Evolutionary conservation across 2,113 vertebrate genomes (phyloP).

Genomic region (Megaceryle maxima): DNA sequence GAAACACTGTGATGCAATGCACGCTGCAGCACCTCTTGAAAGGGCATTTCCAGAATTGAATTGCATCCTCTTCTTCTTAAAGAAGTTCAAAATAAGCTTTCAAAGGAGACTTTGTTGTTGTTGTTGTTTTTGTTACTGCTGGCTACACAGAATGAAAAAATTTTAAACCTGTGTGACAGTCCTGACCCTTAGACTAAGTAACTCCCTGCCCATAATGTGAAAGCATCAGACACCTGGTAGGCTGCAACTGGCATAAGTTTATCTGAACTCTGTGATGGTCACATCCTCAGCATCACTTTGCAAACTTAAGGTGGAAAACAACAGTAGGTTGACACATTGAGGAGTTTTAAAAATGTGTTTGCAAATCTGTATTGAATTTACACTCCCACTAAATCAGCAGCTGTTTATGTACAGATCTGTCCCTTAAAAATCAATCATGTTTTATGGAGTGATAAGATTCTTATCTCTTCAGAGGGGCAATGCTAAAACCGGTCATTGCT

Average conservation of each 20-base stretch:
- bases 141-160: neutral
- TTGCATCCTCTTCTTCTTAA: neutral
- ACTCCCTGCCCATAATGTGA: neutral
- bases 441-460: neutral
- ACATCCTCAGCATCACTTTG: neutral
- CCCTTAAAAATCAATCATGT: neutral
- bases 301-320: neutral
- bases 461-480: neutral
- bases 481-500: neutral
- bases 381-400: neutral
- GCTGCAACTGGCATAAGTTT: neutral
- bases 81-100: conserved; percentile 20
- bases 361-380: neutral
- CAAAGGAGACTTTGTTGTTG: neutral
- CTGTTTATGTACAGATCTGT: neutral
- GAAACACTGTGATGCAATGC: neutral
- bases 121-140: neutral
- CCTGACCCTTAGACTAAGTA: neutral
- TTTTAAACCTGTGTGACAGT: neutral
- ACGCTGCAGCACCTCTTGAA: conserved; percentile 6
- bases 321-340: neutral
- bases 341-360: neutral
- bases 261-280: neutral
- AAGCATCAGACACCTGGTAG: neutral
- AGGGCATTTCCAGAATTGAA: neutral